Conservation (phyloP, 2,797 vertebrate genomes). For the Microctenopoma steveboyesi region DNA sequence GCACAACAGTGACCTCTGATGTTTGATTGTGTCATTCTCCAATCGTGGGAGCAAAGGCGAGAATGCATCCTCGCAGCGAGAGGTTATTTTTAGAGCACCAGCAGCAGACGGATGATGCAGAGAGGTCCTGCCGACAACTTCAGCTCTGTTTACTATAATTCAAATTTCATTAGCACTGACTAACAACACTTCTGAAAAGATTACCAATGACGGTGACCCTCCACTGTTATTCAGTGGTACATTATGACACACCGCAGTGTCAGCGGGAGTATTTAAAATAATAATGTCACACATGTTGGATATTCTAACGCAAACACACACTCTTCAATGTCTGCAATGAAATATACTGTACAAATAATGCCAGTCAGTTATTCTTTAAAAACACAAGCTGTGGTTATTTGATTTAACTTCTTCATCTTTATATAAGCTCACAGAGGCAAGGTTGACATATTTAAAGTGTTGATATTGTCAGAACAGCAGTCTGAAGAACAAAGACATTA, state of each 20-base stretch:
- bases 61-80: constrained; percentile 15
- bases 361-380: no score
- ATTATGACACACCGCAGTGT: neutral
- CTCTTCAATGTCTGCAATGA: neutral
- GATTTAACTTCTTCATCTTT: no score
- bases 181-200: constrained; percentile 49
- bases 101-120: constrained; percentile 44
- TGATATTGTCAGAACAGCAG: no score
- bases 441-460: no score
- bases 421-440: no score
- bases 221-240: constrained; percentile 11
- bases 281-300: neutral
- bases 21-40: constrained; percentile 79
- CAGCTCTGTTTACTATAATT: constrained; percentile 45
- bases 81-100: constrained; percentile 38
- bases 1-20: constrained; percentile 85
- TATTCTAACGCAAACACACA: constrained; percentile 1
- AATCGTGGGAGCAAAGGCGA: constrained; percentile 31
- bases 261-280: constrained; percentile 15
- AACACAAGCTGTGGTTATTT: no score
- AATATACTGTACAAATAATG: no score
- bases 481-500: no score
- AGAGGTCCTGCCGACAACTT: constrained; percentile 40
- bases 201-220: constrained; percentile 42
- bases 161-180: constrained; percentile 46